Percentiles rank a stretch among this genome's conserved stretches.
Evolutionary conservation across 2,888 invertebrate genomes (phyloP).

Genomic region (Lissonota sp.): DNA sequence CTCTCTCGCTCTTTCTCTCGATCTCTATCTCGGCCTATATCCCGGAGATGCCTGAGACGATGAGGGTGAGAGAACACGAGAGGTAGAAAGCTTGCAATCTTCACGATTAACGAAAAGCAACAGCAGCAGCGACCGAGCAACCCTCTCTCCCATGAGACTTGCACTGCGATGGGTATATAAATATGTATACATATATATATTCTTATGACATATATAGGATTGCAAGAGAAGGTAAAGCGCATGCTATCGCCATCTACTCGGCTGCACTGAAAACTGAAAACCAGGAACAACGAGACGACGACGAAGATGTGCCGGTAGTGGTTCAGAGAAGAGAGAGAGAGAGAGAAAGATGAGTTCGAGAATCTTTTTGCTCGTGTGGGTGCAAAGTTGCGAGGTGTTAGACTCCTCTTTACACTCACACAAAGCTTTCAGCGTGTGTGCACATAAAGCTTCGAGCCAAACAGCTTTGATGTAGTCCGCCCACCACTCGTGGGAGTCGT

Average conservation of each 20-base stretch:
- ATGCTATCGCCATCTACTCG: slow-evolving; percentile 75
- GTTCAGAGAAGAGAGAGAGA: slow-evolving; percentile 26
- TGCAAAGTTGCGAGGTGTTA: slow-evolving; percentile 14
- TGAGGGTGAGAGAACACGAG: slow-evolving; percentile 31
- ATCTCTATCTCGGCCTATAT: slow-evolving; percentile 19
- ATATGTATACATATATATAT: slow-evolving; percentile 16
- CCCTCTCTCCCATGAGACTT: slow-evolving; percentile 11
- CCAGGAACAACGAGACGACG: slow-evolving; percentile 60
- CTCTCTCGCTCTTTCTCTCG: slow-evolving; percentile 14
- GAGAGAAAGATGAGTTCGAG: background rate
- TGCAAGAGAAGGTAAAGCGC: slow-evolving; percentile 62
- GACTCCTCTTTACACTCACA: slow-evolving; percentile 20
- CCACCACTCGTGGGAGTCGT: slow-evolving; percentile 22
- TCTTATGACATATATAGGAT: background rate
- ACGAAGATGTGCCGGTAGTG: slow-evolving; percentile 28
- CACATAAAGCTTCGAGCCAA: slow-evolving; percentile 26
- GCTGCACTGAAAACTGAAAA: slow-evolving; percentile 71
- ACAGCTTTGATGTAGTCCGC: slow-evolving; percentile 19
- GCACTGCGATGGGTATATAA: slow-evolving; percentile 10
- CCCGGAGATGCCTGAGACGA: slow-evolving; percentile 35
- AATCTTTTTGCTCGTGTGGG: slow-evolving; percentile 1
- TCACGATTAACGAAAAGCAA: slow-evolving; percentile 55
- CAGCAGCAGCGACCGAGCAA: slow-evolving; percentile 44
- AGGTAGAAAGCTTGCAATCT: slow-evolving; percentile 47
- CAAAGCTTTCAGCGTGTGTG: slow-evolving; percentile 29